Evolutionary conservation across 2,888 invertebrate species (phyloP).

Genomic region (Orthosia gothica): DNA sequence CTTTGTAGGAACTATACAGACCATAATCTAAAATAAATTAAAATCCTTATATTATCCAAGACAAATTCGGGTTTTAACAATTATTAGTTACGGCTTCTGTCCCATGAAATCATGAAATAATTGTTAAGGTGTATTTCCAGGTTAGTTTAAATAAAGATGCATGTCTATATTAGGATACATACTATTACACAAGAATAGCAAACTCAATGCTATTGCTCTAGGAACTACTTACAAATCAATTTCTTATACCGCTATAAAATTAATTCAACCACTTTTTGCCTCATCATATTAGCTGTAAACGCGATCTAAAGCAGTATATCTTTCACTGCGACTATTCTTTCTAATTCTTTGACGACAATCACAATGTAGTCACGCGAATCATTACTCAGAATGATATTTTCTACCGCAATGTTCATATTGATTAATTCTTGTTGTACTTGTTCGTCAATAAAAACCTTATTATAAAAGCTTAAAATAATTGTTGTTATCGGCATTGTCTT

Average conservation of each 20-base stretch:
- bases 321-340: conserved; percentile 39
- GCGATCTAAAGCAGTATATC: conserved; percentile 38
- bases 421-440: conserved; percentile 13
- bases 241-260: conserved; percentile 8
- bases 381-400: conserved; percentile 3
- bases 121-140: too few relatives aligned
- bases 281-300: conserved; percentile 10
- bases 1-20: background rate
- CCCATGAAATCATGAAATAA: too few relatives aligned
- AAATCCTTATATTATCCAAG: too few relatives aligned
- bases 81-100: too few relatives aligned
- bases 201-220: conserved; percentile 33
- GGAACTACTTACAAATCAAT: conserved; percentile 34
- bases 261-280: conserved; percentile 41
- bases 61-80: too few relatives aligned
- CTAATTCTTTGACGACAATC: conserved; percentile 27
- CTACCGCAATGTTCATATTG: conserved; percentile 8
- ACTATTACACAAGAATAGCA: background rate
- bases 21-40: too few relatives aligned
- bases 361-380: conserved; percentile 46
- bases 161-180: background rate
- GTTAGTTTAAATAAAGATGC: background rate
- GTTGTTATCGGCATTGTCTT: background rate
- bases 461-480: background rate
- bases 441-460: background rate